phyloP scores from a whole-genome alignment of 2,797 vertebrate genomes.

The Distichodus sexfasciatus region DNA sequence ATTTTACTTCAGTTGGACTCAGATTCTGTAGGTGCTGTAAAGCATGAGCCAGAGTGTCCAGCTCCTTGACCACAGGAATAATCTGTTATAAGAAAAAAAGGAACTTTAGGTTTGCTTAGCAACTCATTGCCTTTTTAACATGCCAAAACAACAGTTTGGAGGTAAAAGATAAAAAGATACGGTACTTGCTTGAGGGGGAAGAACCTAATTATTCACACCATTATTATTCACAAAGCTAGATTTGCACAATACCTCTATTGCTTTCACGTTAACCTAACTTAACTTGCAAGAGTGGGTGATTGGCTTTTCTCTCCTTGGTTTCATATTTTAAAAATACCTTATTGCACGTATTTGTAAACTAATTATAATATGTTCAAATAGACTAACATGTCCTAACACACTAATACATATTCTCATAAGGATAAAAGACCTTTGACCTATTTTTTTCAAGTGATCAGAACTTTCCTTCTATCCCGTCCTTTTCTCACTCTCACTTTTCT shows the following conservation, averaged over 20 bases:
- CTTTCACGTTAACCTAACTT: not conserved
- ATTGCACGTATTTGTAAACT: not conserved
- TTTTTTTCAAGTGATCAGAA: slow-evolving; percentile 18
- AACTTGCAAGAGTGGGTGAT: slow-evolving; percentile 3
- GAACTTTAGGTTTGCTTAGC: not conserved
- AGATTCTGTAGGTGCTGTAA: too few species aligned
- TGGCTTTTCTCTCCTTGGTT: not conserved
- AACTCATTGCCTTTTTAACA: slow-evolving; percentile 1
- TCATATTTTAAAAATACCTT: not conserved
- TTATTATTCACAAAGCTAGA: too few species aligned
- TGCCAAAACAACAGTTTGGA: slow-evolving; percentile 16
- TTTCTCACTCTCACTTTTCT: not conserved
- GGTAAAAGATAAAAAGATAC: slow-evolving; percentile 17
- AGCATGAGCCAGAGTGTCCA: too few species aligned
- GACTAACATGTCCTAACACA: too few species aligned
- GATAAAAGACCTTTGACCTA: slow-evolving; percentile 2
- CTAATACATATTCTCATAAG: too few species aligned
- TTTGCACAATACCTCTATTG: slow-evolving; percentile 11
- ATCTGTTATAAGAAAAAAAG: not conserved
- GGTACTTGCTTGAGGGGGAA: slow-evolving; percentile 12
- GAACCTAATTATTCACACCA: slow-evolving; percentile 24
- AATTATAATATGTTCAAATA: not conserved
- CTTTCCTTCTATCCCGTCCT: not conserved
- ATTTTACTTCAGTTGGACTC: too few species aligned
- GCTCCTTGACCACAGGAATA: not conserved